Evolutionary conservation across 2,888 invertebrate species (phyloP).

Genomic region (Drosophila macrospina): DNA sequence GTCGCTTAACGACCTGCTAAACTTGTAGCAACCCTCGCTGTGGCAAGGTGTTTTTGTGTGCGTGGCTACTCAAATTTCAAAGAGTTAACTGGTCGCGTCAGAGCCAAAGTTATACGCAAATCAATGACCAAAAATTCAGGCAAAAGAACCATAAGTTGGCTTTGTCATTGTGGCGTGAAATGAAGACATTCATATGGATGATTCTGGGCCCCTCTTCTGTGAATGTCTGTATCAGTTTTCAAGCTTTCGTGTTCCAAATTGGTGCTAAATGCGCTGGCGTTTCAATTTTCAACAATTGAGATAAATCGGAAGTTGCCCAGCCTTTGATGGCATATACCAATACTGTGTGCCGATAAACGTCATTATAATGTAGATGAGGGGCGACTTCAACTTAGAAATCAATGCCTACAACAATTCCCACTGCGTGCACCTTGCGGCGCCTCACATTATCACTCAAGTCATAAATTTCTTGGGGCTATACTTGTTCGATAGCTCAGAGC

Average conservation of each 20-base stretch:
- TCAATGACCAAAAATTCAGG: constrained; percentile 34
- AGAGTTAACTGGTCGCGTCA: constrained; percentile 64
- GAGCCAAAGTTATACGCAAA: constrained; percentile 56
- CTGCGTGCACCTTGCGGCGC: constrained; percentile 82
- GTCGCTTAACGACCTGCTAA: too few relatives aligned
- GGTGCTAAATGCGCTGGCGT: constrained; percentile 75
- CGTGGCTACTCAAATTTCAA: constrained; percentile 68
- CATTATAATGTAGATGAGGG: constrained; percentile 58
- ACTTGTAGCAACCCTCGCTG: constrained; percentile 41
- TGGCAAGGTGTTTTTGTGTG: constrained; percentile 15
- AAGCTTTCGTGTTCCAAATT: constrained; percentile 69
- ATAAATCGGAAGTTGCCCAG: constrained; percentile 80
- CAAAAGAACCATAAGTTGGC: constrained; percentile 18
- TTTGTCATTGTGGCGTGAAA: constrained; percentile 53
- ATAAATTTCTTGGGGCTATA: constrained; percentile 69
- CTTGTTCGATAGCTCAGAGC: constrained; percentile 15
- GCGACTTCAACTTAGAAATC: constrained; percentile 13
- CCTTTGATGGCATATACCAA: constrained; percentile 39
- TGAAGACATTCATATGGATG: constrained; percentile 68
- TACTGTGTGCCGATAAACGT: constrained; percentile 20
- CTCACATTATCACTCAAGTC: constrained; percentile 78
- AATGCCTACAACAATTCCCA: constrained; percentile 12
- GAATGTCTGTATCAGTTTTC: constrained; percentile 68
- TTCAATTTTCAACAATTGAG: constrained; percentile 80
- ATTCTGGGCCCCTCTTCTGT: constrained; percentile 23